Percentiles rank a stretch among this genome's conserved stretches.
These are phyloP conservation scores for Cyanoramphus novaezelandiae DNA, from an alignment of 2,113 vertebrate genomes.

Conservation along the genomic window DNA sequence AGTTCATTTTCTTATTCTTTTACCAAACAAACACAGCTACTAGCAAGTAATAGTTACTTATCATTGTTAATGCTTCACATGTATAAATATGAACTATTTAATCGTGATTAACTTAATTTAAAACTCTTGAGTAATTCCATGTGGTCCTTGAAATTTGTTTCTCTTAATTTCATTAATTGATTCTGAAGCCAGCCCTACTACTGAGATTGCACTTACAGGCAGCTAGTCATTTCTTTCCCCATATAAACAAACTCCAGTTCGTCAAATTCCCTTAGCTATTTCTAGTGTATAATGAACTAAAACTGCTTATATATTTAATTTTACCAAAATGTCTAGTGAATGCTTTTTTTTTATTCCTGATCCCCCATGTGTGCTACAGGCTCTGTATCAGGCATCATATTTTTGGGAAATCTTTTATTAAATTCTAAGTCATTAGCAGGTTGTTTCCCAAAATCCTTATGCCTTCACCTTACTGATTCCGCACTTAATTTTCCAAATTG, in stretches of 20 bases:
- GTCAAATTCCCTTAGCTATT: not conserved
- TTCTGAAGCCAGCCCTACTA: not conserved
- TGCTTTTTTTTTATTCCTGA: not conserved
- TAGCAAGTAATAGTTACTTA: not conserved
- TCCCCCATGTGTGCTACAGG: not conserved
- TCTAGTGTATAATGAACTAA: not conserved
- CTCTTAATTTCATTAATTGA: not conserved
- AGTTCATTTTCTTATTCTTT: not conserved
- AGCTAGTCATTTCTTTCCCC: not conserved
- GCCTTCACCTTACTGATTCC: not conserved
- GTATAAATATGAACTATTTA: not conserved
- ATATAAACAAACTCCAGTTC: not conserved
- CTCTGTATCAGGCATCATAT: not conserved
- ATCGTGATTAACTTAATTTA: not conserved
- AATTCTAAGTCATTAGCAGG: not conserved
- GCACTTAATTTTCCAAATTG: not conserved
- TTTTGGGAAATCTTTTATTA: not conserved
- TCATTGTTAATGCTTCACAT: not conserved
- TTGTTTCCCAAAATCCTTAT: not conserved
- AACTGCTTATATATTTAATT: not conserved
- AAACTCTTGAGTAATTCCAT: not conserved
- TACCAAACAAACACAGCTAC: not conserved
- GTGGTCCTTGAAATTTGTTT: not conserved
- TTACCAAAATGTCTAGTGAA: not conserved
- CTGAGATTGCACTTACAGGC: not conserved